These are phyloP conservation scores for Cheiracanthium punctorium DNA, from an alignment of 2,888 invertebrate species.

Conservation along the genomic window DNA sequence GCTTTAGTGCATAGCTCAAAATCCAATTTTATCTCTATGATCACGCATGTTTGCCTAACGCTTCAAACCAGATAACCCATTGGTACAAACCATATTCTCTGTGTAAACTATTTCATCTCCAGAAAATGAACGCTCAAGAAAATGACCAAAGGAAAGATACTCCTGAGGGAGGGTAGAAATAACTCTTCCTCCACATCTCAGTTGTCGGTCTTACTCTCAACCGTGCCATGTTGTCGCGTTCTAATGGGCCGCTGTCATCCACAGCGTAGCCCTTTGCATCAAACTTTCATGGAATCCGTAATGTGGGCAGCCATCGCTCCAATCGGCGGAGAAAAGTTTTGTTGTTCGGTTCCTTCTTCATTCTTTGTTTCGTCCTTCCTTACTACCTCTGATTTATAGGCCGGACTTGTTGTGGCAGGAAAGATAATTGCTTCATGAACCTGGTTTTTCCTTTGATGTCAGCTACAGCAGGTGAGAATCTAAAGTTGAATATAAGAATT, in stretches of 20 bases:
- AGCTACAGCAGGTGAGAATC: not conserved
- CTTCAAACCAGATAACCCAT: too few species aligned
- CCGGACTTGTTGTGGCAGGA: constrained; percentile 4
- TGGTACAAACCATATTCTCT: too few species aligned
- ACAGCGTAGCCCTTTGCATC: constrained; percentile 49
- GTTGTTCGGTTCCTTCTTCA: not conserved
- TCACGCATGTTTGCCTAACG: too few species aligned
- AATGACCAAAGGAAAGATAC: too few species aligned
- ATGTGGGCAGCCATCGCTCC: constrained; percentile 28
- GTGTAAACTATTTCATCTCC: too few species aligned
- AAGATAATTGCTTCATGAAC: not conserved
- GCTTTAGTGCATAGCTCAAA: too few species aligned
- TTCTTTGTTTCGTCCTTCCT: not conserved
- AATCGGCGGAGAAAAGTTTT: not conserved
- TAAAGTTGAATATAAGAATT: too few species aligned
- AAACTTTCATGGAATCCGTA: constrained; percentile 68
- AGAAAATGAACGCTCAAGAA: too few species aligned
- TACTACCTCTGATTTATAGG: not conserved
- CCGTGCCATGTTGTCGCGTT: constrained; percentile 37
- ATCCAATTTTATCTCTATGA: too few species aligned
- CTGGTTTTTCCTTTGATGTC: not conserved
- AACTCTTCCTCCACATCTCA: too few species aligned
- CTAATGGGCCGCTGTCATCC: constrained; percentile 65
- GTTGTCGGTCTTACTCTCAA: constrained; percentile 48
- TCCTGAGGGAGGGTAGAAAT: too few species aligned